phyloP scores from a whole-genome alignment of 35 echinoderm and acorn worm species.

The Chiridota heheva region DNA sequence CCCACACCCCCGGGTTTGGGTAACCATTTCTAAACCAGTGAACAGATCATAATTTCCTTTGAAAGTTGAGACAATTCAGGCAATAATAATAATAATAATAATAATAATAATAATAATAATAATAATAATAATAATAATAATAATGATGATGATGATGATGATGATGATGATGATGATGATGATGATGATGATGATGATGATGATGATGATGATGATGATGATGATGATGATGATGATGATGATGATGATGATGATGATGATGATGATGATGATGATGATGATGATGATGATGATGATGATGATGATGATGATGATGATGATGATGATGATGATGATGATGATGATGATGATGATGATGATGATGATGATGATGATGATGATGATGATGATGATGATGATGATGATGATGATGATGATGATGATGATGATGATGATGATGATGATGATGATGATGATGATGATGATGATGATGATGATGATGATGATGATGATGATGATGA shows the following conservation, averaged over 20 bases:
- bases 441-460: not conserved
- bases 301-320: slow-evolving; percentile 5
- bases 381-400: slow-evolving; percentile 1
- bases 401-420: not conserved
- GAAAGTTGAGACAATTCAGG: too few relatives aligned
- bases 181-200: not conserved
- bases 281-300: not conserved
- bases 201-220: not conserved
- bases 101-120: too few relatives aligned
- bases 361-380: slow-evolving; percentile 1
- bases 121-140: too few relatives aligned
- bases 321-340: slow-evolving; percentile 5
- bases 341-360: slow-evolving; percentile 6
- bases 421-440: slow-evolving; percentile 6
- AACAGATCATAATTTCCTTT: too few relatives aligned
- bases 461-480: slow-evolving; percentile 2
- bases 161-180: not conserved
- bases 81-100: too few relatives aligned
- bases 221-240: slow-evolving; percentile 2
- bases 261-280: slow-evolving; percentile 5
- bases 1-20: too few relatives aligned
- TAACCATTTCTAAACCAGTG: too few relatives aligned
- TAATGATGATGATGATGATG: not conserved
- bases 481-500: slow-evolving; percentile 5
- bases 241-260: slow-evolving; percentile 1